Conservation (phyloP, 1,140 invertebrate species). For the Batillaria attramentaria region DNA sequence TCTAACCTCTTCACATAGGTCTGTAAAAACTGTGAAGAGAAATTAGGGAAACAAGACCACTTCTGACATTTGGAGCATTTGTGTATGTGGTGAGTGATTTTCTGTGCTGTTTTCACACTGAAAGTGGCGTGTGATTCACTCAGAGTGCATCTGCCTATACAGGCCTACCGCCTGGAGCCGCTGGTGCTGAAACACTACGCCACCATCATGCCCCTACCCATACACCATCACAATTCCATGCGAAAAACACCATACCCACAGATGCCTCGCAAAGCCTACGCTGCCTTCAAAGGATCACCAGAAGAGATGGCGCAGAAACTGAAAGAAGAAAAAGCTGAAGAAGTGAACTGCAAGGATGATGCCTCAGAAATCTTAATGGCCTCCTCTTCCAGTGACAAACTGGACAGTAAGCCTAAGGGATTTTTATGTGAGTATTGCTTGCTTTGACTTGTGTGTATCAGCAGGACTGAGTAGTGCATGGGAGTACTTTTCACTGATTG, state of each 20-base stretch:
- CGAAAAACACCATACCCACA: slow-evolving; percentile 71
- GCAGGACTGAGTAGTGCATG: too few relatives aligned
- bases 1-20: too few relatives aligned
- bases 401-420: slow-evolving; percentile 12
- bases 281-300: slow-evolving; percentile 49
- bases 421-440: slow-evolving; percentile 44
- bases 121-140: background rate
- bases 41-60: too few relatives aligned
- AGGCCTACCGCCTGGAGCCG: slow-evolving; percentile 81
- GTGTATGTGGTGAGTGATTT: background rate
- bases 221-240: slow-evolving; percentile 76
- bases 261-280: slow-evolving; percentile 62
- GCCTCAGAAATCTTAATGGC: background rate
- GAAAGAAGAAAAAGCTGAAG: slow-evolving; percentile 15
- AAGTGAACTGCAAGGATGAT: slow-evolving; percentile 29
- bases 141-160: slow-evolving; percentile 23
- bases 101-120: background rate
- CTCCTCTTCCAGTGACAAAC: background rate
- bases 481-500: too few relatives aligned
- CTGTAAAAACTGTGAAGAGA: too few relatives aligned
- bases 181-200: slow-evolving; percentile 80
- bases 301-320: slow-evolving; percentile 14
- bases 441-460: too few relatives aligned
- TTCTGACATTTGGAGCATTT: too few relatives aligned
- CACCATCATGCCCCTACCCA: slow-evolving; percentile 79